A percentile compares a stretch with the other conserved stretches of the same genome.
phyloP scores from a whole-genome alignment of 2,888 invertebrate genomes.

The Copidosoma aretas region DNA sequence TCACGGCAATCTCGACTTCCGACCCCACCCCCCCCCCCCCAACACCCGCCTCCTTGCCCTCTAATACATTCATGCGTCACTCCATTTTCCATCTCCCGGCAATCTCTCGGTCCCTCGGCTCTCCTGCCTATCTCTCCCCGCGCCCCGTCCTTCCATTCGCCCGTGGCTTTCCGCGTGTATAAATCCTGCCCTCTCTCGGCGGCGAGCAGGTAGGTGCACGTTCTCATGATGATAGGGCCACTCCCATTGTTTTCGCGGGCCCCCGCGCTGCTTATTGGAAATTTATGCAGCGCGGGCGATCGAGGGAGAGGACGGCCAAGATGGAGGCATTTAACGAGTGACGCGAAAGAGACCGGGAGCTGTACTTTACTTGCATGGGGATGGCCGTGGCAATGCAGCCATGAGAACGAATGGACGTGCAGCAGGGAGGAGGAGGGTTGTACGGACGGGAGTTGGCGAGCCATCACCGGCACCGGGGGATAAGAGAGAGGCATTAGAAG shows the following conservation, averaged over 20 bases:
- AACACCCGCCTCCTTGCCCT: constrained; percentile 21
- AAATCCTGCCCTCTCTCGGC: constrained; percentile 38
- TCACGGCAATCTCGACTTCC: constrained; percentile 38
- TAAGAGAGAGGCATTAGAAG: too few relatives aligned
- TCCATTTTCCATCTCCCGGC: constrained; percentile 40
- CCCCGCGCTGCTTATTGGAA: constrained; percentile 51
- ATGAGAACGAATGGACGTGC: constrained; percentile 1
- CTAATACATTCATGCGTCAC: constrained; percentile 41
- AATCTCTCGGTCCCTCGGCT: constrained; percentile 16
- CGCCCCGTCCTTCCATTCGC: background rate
- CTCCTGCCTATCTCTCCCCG: constrained; percentile 3
- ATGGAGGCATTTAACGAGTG: constrained; percentile 49
- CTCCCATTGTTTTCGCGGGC: constrained; percentile 48
- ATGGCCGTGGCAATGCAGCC: constrained; percentile 6
- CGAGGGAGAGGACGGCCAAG: constrained; percentile 39
- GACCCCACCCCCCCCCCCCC: too few relatives aligned
- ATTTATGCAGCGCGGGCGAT: constrained; percentile 50
- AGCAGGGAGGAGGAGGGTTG: constrained; percentile 12
- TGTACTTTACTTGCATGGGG: too few relatives aligned
- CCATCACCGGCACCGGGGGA: background rate
- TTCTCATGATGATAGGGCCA: constrained; percentile 41
- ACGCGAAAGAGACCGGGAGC: constrained; percentile 40
- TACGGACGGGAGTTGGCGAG: background rate
- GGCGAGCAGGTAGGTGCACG: constrained; percentile 37
- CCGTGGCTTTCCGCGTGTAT: constrained; percentile 34